Percentiles rank a stretch among this genome's conserved stretches.
Conservation (phyloP, 2,888 invertebrate genomes). For the Drosophila neonasuta region DNA sequence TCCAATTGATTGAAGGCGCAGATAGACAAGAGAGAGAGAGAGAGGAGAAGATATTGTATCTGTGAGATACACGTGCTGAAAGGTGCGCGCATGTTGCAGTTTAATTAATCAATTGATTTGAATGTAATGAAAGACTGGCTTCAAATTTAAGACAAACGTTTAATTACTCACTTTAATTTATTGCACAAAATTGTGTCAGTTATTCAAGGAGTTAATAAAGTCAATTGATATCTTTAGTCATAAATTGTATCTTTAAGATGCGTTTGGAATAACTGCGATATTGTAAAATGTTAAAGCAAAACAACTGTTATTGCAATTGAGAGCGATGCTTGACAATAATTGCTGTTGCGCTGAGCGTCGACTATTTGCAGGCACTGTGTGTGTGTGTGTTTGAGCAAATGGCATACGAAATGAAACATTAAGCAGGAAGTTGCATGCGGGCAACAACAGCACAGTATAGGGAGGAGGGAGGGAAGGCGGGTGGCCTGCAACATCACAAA, state of each 20-base stretch:
- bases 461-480: slow-evolving; percentile 1
- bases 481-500: not conserved
- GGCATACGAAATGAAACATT: slow-evolving; percentile 49
- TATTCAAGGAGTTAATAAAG: not conserved
- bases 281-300: slow-evolving; percentile 7
- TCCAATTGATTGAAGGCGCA: slow-evolving; percentile 38
- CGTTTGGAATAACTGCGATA: slow-evolving; percentile 2
- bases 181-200: not conserved
- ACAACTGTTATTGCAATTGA: slow-evolving; percentile 29
- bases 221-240: not conserved
- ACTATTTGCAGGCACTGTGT: slow-evolving; percentile 52
- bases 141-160: not conserved
- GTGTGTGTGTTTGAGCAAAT: slow-evolving; percentile 24
- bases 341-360: slow-evolving; percentile 23
- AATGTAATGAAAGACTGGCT: not conserved
- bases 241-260: slow-evolving; percentile 5
- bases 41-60: not conserved
- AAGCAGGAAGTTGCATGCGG: slow-evolving; percentile 71
- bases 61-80: slow-evolving; percentile 6
- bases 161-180: not conserved
- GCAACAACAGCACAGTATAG: not conserved
- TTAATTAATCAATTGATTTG: slow-evolving; percentile 1
- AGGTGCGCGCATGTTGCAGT: not conserved
- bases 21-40: not conserved
- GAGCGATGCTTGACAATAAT: slow-evolving; percentile 42